These are phyloP conservation scores for Caranx melampygus DNA, from an alignment of 2,113 vertebrate species.

Conservation along the genomic window DNA sequence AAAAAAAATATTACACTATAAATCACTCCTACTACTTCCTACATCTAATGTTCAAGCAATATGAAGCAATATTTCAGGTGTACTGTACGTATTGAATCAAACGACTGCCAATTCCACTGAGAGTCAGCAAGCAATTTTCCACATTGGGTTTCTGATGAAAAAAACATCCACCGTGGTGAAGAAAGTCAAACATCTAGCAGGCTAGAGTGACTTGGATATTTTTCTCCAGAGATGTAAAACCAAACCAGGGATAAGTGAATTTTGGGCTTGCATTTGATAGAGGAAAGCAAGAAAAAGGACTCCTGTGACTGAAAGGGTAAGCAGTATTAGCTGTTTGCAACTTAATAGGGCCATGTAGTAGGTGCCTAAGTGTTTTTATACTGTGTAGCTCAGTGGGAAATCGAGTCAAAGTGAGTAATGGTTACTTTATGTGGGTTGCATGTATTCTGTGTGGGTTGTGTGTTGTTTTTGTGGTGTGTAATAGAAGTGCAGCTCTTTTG, in stretches of 20 bases:
- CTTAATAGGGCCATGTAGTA: background rate
- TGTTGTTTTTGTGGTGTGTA: background rate
- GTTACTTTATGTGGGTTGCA: background rate
- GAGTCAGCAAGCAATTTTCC: background rate
- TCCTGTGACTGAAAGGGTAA: background rate
- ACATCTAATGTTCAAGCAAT: background rate
- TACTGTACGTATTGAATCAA: background rate
- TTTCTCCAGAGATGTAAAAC: background rate
- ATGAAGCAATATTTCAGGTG: background rate
- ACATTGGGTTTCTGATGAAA: background rate
- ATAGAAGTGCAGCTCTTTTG: background rate
- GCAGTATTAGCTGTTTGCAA: background rate
- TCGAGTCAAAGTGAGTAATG: background rate
- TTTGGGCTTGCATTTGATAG: background rate
- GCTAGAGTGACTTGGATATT: background rate
- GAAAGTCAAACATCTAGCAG: background rate
- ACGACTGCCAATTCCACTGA: background rate
- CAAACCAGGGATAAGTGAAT: conserved; percentile 2
- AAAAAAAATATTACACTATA: background rate
- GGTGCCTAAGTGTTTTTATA: background rate
- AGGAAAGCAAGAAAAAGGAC: background rate
- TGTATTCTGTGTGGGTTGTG: background rate
- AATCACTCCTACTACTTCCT: background rate
- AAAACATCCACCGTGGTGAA: background rate
- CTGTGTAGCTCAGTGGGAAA: background rate